Evolutionary conservation across 2,113 vertebrate genomes (phyloP).

Genomic region (Scolopax mira): DNA sequence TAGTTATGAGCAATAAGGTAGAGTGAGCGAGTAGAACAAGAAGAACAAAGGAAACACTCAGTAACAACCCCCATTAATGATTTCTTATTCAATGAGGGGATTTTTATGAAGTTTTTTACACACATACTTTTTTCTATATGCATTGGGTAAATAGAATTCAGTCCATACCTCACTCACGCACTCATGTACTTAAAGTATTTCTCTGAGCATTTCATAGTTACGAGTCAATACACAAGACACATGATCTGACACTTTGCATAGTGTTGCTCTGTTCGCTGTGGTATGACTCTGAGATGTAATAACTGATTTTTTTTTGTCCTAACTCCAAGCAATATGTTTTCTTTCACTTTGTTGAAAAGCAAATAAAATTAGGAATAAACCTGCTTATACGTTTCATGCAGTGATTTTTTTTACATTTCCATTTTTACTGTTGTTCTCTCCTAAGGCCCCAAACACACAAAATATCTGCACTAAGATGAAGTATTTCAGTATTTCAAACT

Average conservation of each 20-base stretch:
- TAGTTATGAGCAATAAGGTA: not conserved
- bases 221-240: not conserved
- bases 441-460: not conserved
- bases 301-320: not conserved
- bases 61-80: not conserved
- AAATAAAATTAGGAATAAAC: not conserved
- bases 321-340: not conserved
- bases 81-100: not conserved
- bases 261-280: not conserved
- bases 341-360: not conserved
- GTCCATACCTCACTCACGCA: not conserved
- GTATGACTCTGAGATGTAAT: not conserved
- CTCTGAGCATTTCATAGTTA: not conserved
- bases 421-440: not conserved
- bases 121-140: not conserved
- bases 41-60: not conserved
- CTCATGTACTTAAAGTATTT: not conserved
- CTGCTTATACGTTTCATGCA: not conserved
- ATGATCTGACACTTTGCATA: not conserved
- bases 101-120: not conserved
- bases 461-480: not conserved
- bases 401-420: not conserved
- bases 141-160: not conserved
- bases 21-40: rapidly evolving
- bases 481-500: not conserved